Evolutionary conservation across 2,113 vertebrate species (phyloP), one percentile per base, ranked within the genome.

Genomic region (Platycercus adscitus): DNA sequence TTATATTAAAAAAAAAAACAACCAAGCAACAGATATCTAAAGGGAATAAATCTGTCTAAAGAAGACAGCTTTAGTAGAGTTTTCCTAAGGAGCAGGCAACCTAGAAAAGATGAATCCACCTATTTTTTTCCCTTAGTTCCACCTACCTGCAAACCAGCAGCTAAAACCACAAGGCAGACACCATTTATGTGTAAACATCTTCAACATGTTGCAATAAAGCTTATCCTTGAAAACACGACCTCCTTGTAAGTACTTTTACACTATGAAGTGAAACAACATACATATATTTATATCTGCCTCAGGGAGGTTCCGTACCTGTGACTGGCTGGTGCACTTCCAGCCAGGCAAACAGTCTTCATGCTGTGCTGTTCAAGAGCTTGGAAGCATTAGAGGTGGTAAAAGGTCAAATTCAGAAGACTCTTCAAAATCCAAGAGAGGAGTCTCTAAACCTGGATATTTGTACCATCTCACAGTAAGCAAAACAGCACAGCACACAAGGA

Each of bases 151-250:
- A 89, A 88, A 56, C 20, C 49, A 35, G 16, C 13, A 11, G 10
- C 49, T 56, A 26, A 70, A 16, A 75, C 46, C 14, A 55, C 64
- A 61, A 21, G 11, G 46, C 23, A 85, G 65, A 63, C 26, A 68
- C 16, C 33, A 5, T 39, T 76, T 29, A 33, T 3, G 1, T 0
- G 0, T 23, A 44, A 81, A 39, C 43, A 66, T 3, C 20, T 49
- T 71, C 49, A 65, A 25, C 19, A 17, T 1, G 4, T 26, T 24
- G 70, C 35, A 80, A 33, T 7, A 50, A 16, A 79, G 6, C 12
- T 69, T 55, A 14, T 68, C 61, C 66, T 72, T 55, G n/a, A 89
- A 82, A 91, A 72, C 0, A 1, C 7, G 15, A 35, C 20, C 9
- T 66, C 29, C 9, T 55, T 58, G 49, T 26, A 64, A 84, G 33